phyloP scores from a whole-genome alignment of 2,797 vertebrate genomes.

The Anomalospiza imberbis region DNA sequence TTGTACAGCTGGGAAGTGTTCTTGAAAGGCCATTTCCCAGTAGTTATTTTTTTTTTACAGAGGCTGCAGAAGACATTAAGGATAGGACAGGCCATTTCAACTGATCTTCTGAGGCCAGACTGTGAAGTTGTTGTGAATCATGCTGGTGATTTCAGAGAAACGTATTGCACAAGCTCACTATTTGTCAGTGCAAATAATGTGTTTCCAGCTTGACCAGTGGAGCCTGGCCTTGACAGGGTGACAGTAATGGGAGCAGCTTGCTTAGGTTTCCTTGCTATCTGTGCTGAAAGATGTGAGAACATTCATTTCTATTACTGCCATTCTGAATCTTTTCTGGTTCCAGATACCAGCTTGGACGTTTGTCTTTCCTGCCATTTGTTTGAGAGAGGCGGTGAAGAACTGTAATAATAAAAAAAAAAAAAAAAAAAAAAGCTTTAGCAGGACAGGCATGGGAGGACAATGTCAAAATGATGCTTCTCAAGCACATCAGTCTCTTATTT shows the following conservation, averaged over 20 bases:
- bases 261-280: background rate
- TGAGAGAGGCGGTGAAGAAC: background rate
- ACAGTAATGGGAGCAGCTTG: background rate
- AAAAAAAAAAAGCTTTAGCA: background rate
- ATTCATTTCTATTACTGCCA: slow-evolving; percentile 15
- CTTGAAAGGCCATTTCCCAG: background rate
- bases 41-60: background rate
- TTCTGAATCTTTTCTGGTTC: background rate
- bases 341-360: slow-evolving; percentile 16
- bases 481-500: background rate
- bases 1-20: background rate
- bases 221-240: background rate
- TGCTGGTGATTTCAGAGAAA: slow-evolving; percentile 24
- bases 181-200: background rate
- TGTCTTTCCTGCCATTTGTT: slow-evolving; percentile 1
- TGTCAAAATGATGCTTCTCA: background rate
- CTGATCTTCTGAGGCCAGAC: slow-evolving; percentile 26
- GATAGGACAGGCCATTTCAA: slow-evolving; percentile 4
- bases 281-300: slow-evolving; percentile 7
- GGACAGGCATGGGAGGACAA: background rate
- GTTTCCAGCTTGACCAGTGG: slow-evolving; percentile 7
- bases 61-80: slow-evolving; percentile 9
- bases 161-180: background rate
- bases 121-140: slow-evolving; percentile 37
- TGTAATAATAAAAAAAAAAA: background rate